These are phyloP conservation scores for Drosophila kanapiae DNA, from an alignment of 1,140 invertebrate species.

Conservation along the genomic window DNA sequence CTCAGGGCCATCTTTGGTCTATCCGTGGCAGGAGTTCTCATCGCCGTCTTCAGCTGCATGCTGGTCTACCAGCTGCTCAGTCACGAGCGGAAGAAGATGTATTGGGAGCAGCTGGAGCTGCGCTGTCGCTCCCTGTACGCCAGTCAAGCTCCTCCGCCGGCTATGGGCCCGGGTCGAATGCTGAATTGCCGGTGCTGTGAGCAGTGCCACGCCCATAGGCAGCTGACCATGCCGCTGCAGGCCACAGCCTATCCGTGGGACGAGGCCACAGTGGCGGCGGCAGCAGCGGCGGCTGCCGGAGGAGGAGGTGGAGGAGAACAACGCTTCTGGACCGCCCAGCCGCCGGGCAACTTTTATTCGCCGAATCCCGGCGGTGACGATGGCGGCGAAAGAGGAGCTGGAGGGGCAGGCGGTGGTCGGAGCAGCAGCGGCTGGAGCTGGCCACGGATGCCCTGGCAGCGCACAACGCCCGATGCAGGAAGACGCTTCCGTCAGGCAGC, in stretches of 20 bases:
- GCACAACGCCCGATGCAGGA: slow-evolving; percentile 76
- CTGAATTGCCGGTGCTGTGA: slow-evolving; percentile 83
- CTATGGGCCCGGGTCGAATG: slow-evolving; percentile 64
- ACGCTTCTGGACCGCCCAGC: slow-evolving; percentile 73
- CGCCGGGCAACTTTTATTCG: slow-evolving; percentile 91
- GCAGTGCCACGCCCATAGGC: slow-evolving; percentile 84
- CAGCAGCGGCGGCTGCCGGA: slow-evolving; percentile 57
- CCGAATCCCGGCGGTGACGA: slow-evolving; percentile 90
- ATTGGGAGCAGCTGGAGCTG: slow-evolving; percentile 95
- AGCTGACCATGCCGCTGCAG: slow-evolving; percentile 67
- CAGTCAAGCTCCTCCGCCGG: slow-evolving; percentile 86
- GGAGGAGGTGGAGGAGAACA: slow-evolving; percentile 59
- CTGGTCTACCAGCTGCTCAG: slow-evolving; percentile 94
- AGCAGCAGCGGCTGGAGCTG: slow-evolving; percentile 88
- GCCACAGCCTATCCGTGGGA: slow-evolving; percentile 78
- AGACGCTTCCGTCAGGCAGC: slow-evolving; percentile 78
- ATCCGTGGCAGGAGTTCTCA: slow-evolving; percentile 94
- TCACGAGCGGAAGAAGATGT: slow-evolving; percentile 97
- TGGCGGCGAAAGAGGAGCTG: slow-evolving; percentile 46
- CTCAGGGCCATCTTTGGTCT: slow-evolving; percentile 94
- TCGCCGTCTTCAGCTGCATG: slow-evolving; percentile 96
- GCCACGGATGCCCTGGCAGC: slow-evolving; percentile 87
- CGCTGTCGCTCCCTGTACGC: slow-evolving; percentile 91
- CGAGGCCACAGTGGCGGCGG: slow-evolving; percentile 68
- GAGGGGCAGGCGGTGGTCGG: slow-evolving; percentile 76